Percentiles rank a stretch among this genome's conserved stretches.
Conservation (phyloP, 2,797 vertebrate genomes). For the Dermochelys coriacea region DNA sequence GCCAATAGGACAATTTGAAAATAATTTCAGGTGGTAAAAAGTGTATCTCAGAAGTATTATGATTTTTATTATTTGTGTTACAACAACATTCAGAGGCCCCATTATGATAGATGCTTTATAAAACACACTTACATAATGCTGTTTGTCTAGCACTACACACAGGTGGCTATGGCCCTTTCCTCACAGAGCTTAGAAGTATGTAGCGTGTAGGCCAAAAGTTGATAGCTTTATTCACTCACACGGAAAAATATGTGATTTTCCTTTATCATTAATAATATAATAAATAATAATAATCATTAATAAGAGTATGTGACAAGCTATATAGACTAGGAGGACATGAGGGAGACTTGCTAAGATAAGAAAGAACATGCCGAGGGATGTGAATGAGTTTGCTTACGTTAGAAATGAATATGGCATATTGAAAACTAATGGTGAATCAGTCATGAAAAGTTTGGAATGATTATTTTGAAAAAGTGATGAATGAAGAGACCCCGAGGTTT, state of each 20-base stretch:
- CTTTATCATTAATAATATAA: background rate
- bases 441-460: no score
- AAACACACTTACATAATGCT: background rate
- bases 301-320: no score
- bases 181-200: background rate
- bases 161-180: background rate
- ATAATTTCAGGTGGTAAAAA: background rate
- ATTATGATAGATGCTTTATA: background rate
- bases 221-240: background rate
- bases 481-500: no score
- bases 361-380: no score
- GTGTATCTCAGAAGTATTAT: background rate
- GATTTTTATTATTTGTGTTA: background rate
- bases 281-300: no score
- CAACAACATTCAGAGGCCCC: background rate
- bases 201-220: background rate
- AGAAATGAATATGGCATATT: no score
- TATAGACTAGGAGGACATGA: no score
- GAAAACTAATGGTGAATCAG: no score
- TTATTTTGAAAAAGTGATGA: no score
- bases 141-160: background rate
- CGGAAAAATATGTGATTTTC: background rate
- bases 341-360: no score
- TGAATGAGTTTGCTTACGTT: no score
- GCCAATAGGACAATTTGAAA: background rate